A percentile compares a stretch with the other conserved stretches of the same genome.
Evolutionary conservation across 2,113 vertebrate genomes (phyloP).

Genomic region (Himantopus leucocephalus): DNA sequence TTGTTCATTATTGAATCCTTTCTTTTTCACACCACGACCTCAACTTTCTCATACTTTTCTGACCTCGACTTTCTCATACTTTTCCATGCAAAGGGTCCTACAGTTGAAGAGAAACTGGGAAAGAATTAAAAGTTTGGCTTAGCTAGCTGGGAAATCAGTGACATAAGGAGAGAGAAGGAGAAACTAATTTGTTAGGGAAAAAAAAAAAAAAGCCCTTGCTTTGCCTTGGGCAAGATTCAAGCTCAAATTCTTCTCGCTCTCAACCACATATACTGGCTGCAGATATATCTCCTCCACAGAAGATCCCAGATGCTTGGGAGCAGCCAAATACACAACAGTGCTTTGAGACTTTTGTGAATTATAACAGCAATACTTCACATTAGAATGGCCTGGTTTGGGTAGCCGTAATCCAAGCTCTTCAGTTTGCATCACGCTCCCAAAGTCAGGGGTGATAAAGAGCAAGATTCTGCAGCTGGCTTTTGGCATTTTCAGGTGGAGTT

Average conservation of each 20-base stretch:
- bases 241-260: background rate
- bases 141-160: background rate
- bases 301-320: background rate
- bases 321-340: background rate
- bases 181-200: background rate
- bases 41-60: background rate
- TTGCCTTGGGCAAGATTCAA: background rate
- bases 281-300: background rate
- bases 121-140: background rate
- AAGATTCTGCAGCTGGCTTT: background rate
- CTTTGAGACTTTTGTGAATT: background rate
- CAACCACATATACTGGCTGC: background rate
- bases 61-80: background rate
- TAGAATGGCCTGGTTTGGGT: background rate
- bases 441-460: background rate
- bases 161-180: background rate
- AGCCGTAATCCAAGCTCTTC: background rate
- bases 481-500: background rate
- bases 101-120: background rate
- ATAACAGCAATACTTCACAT: background rate
- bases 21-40: background rate
- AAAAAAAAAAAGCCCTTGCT: fast-evolving
- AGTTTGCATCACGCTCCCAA: background rate
- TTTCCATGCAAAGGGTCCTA: background rate
- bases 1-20: background rate